These are phyloP conservation scores for Fulmarus glacialis DNA, from an alignment of 2,113 vertebrate species.

Conservation along the genomic window DNA sequence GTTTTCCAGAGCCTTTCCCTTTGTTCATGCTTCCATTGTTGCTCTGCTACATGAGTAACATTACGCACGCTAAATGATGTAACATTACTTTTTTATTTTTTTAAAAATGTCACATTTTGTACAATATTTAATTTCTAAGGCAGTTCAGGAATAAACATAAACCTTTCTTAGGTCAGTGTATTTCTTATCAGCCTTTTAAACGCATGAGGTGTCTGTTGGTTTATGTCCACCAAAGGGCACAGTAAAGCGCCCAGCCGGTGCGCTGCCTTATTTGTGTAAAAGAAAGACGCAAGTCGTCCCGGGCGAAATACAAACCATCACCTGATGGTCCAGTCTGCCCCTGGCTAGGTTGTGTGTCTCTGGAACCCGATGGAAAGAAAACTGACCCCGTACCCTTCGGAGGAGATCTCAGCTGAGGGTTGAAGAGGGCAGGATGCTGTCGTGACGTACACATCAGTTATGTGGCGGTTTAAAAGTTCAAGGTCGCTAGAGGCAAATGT, in stretches of 20 bases:
- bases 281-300: background rate
- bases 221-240: background rate
- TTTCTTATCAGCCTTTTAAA: background rate
- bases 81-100: background rate
- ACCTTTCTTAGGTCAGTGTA: background rate
- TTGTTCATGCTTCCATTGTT: background rate
- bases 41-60: background rate
- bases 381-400: fast-evolving
- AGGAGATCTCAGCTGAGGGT: background rate
- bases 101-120: background rate
- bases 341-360: no score
- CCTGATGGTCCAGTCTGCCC: no score
- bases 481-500: background rate
- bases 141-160: conserved; percentile 19
- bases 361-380: background rate
- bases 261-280: background rate
- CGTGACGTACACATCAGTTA: fast-evolving
- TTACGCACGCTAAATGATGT: background rate
- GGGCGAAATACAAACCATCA: background rate
- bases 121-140: conserved; percentile 15
- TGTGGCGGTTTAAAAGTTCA: no score
- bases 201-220: fast-evolving
- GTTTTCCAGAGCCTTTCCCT: background rate
- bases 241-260: background rate
- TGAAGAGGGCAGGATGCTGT: background rate